Evolutionary conservation across 2,888 invertebrate species (phyloP).

Genomic region (Bombylius major): DNA sequence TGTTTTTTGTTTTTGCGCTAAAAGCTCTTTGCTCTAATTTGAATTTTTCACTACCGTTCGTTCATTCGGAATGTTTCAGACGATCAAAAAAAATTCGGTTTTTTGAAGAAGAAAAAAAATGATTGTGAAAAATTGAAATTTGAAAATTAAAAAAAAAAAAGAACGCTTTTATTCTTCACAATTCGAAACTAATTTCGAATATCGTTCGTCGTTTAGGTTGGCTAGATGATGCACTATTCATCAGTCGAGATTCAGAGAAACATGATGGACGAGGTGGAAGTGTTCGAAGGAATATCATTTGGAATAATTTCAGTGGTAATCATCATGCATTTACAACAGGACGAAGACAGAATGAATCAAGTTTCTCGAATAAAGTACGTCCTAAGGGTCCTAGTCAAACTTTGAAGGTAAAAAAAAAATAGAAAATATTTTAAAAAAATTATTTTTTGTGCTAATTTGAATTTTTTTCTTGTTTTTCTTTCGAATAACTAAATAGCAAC

Average conservation of each 20-base stretch:
- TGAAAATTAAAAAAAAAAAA: too few relatives aligned
- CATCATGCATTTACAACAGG: constrained; percentile 61
- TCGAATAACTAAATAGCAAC: constrained; percentile 49
- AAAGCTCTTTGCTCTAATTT: too few relatives aligned
- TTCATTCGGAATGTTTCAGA: too few relatives aligned
- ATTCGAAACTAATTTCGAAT: too few relatives aligned
- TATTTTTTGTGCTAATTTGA: background rate
- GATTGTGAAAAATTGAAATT: too few relatives aligned
- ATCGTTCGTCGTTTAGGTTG: constrained; percentile 31
- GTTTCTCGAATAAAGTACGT: constrained; percentile 42
- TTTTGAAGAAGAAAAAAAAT: too few relatives aligned
- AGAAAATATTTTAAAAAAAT: background rate
- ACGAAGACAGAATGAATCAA: constrained; percentile 44
- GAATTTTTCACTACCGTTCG: too few relatives aligned
- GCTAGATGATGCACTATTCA: constrained; percentile 41
- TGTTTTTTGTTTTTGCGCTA: too few relatives aligned
- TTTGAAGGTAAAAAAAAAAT: constrained; percentile 39
- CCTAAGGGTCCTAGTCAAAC: constrained; percentile 58
- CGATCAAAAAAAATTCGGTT: too few relatives aligned
- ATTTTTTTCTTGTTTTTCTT: background rate
- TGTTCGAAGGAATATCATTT: constrained; percentile 34
- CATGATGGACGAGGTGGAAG: constrained; percentile 31
- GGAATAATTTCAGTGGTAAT: constrained; percentile 50
- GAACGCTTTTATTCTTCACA: too few relatives aligned
- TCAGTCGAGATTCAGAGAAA: constrained; percentile 31